Evolutionary conservation across 2,797 vertebrate species (phyloP).

Genomic region (Catostomus latipinnis): DNA sequence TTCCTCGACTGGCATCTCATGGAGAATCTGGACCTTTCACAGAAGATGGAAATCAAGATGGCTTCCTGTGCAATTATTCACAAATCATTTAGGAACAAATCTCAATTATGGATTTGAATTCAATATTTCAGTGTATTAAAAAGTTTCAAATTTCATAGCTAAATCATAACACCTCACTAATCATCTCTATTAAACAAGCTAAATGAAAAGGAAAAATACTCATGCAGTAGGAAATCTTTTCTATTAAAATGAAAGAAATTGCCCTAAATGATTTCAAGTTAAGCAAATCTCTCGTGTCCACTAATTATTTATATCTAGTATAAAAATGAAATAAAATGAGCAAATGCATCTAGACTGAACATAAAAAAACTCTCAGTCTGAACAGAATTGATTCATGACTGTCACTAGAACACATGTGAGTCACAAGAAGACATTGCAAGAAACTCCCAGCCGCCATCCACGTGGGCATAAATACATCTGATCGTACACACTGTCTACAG

Average conservation of each 20-base stretch:
- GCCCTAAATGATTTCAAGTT: too few relatives aligned
- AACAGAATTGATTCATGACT: constrained; percentile 11
- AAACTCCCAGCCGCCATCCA: constrained; percentile 26
- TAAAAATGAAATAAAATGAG: background rate
- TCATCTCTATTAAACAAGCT: background rate
- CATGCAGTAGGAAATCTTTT: too few relatives aligned
- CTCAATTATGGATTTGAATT: background rate
- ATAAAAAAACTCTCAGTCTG: constrained; percentile 5
- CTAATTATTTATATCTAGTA: background rate
- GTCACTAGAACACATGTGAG: constrained; percentile 9
- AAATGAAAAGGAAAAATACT: background rate
- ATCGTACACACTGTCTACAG: constrained; percentile 28
- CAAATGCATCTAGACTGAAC: background rate
- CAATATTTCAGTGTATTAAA: constrained; percentile 1
- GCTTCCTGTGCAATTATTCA: constrained; percentile 11
- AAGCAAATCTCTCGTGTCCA: too few relatives aligned
- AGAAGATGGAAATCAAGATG: constrained; percentile 33
- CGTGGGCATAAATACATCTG: constrained; percentile 40
- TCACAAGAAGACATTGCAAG: constrained; percentile 28
- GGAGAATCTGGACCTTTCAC: constrained; percentile 1
- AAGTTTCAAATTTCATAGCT: background rate
- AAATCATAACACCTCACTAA: background rate
- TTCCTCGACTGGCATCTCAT: background rate
- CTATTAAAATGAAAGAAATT: too few relatives aligned
- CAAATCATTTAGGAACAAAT: background rate